These are phyloP conservation scores for Notocelia uddmanniana DNA, from an alignment of 2,888 invertebrate genomes.

Conservation along the genomic window DNA sequence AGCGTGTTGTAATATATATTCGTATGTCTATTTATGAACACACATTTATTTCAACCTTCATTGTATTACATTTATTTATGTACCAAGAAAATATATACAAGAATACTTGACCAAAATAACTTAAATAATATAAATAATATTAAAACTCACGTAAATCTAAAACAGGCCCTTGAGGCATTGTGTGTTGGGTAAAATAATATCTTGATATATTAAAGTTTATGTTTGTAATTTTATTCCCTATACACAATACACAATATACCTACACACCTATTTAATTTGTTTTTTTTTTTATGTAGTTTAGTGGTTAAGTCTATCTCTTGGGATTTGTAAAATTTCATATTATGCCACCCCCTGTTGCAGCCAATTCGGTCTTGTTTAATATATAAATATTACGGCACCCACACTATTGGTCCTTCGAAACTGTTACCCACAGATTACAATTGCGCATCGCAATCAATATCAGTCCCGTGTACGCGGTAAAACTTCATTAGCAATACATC, in stretches of 20 bases:
- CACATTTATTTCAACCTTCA: conserved; percentile 2
- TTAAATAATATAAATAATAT: too few species aligned
- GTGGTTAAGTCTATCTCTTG: not conserved
- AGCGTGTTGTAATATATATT: conserved; percentile 9
- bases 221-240: too few species aligned
- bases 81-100: too few species aligned
- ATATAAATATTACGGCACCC: conserved; percentile 8
- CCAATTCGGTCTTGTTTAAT: not conserved
- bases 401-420: conserved; percentile 29
- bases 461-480: conserved; percentile 48
- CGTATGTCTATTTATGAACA: conserved; percentile 16
- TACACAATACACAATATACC: too few species aligned
- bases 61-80: too few species aligned
- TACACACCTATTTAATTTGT: too few species aligned
- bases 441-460: conserved; percentile 43
- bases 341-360: not conserved
- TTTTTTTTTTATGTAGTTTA: too few species aligned
- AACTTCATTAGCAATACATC: conserved; percentile 62
- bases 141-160: too few species aligned
- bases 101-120: too few species aligned
- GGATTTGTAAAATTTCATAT: not conserved
- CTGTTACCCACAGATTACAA: conserved; percentile 40
- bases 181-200: too few species aligned
- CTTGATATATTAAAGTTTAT: too few species aligned
- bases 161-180: too few species aligned